Evolutionary conservation across 2,797 vertebrate genomes (phyloP), one percentile per base, ranked within the genome.

Genomic region (Rhinogobio ventralis): DNA sequence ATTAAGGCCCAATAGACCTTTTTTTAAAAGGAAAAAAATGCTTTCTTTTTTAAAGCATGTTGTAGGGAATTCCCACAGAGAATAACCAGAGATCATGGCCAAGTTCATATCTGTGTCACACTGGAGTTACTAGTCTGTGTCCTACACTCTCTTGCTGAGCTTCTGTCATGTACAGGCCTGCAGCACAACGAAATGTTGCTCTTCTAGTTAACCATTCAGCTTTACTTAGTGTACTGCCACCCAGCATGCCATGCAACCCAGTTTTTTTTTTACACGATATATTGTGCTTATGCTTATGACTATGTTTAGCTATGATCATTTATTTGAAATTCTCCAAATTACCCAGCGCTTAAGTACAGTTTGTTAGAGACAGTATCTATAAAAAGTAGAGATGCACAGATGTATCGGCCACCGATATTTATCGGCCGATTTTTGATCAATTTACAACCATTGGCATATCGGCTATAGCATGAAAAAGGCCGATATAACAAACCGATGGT

Each of bases 1-100:
- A 84, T 84, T 75, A 69, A 60, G 55, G 39, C 5, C 49, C 71
- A 81, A 46, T 25, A 67, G 53, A 33, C 36, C n/a, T n/a, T n/a
- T n/a, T n/a, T n/a, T n/a, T n/a, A n/a, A n/a, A n/a, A n/a, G n/a
- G n/a, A n/a, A n/a, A n/a, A n/a, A n/a, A n/a, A n/a, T n/a, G n/a
- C n/a, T n/a, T n/a, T n/a, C n/a, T n/a, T n/a, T n/a, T 75, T 39
- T 8, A 7, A 60, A 36, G 45, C 28, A 9, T 80, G 49, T 25
- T 53, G 2, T 80, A 75, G 53, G 64, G 49, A 81, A 69, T 84
- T 87, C 82, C 57, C 76, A 57, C 62, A 66, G 55, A 78, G 36
- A 36, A 5, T 75, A 23, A 73, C 45, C 55, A 73, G 45, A 51
- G 42, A 62, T 57, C 39, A 82, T n/a, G 81, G 67, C 66, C 46